phyloP scores from a whole-genome alignment of 1,140 invertebrate genomes.

The Drosophila insularis region DNA sequence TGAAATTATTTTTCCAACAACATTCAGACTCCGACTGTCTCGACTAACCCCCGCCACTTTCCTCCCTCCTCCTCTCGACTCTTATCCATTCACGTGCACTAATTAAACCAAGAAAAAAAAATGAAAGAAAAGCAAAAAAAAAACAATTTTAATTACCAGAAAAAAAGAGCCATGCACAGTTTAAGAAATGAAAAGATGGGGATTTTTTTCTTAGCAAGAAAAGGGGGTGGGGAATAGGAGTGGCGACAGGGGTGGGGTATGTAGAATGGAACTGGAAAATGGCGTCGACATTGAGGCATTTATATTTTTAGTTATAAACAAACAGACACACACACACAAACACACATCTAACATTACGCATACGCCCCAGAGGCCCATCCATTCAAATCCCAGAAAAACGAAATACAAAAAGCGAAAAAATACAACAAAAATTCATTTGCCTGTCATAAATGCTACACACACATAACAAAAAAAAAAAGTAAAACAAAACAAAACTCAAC shows the following conservation, averaged over 20 bases:
- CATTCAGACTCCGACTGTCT: background rate
- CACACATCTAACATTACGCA: background rate
- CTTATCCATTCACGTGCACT: background rate
- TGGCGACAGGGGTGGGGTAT: no score
- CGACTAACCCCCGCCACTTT: background rate
- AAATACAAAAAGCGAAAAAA: background rate
- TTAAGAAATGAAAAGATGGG: background rate
- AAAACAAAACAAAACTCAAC: slow-evolving; percentile 5
- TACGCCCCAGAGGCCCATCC: slow-evolving; percentile 7
- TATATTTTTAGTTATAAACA: slow-evolving; percentile 9
- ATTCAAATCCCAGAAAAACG: slow-evolving; percentile 7
- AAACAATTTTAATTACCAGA: slow-evolving; percentile 1
- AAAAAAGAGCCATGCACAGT: slow-evolving; percentile 4
- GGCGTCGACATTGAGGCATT: slow-evolving; percentile 8
- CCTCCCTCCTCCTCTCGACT: background rate
- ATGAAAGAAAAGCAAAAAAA: background rate
- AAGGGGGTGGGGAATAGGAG: no score
- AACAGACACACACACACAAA: background rate
- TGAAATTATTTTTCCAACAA: background rate
- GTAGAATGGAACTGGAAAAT: slow-evolving; percentile 3
- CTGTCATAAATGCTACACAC: slow-evolving; percentile 6
- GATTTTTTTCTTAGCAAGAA: background rate
- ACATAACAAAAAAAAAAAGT: background rate
- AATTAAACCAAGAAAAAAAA: background rate
- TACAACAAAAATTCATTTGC: background rate